A percentile compares a stretch with the other conserved stretches of the same genome.
phyloP scores from a whole-genome alignment of 2,888 invertebrate genomes.

The Epinotia demarniana region DNA sequence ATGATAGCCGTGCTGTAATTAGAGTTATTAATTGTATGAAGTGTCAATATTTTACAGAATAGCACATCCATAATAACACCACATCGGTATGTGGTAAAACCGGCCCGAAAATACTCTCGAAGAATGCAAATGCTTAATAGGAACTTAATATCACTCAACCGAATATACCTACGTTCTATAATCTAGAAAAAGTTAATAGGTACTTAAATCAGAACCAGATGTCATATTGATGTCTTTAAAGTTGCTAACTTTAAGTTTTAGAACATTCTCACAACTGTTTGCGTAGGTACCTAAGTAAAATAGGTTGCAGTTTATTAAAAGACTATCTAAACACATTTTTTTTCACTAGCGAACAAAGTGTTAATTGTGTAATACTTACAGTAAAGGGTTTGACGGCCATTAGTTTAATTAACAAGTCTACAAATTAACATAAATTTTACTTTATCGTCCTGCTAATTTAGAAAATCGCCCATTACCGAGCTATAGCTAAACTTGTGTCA shows the following conservation, averaged over 20 bases:
- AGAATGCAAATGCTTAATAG: too few species aligned
- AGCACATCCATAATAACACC: too few species aligned
- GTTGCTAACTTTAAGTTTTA: neutral
- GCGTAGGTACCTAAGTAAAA: neutral
- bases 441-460: constrained; percentile 20
- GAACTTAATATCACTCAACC: too few species aligned
- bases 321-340: neutral
- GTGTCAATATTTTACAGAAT: too few species aligned
- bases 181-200: too few species aligned
- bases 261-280: neutral
- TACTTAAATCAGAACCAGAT: too few species aligned
- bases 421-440: constrained; percentile 29
- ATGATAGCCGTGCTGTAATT: too few species aligned
- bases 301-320: neutral
- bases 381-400: constrained; percentile 30
- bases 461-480: neutral
- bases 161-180: too few species aligned
- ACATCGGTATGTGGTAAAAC: too few species aligned
- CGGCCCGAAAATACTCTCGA: too few species aligned
- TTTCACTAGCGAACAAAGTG: constrained; percentile 3
- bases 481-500: neutral
- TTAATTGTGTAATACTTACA: constrained; percentile 15
- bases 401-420: constrained; percentile 28
- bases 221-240: neutral
- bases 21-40: too few species aligned